Base-by-base conservation (phyloP, 2,888 invertebrate species). In the Morpho helenor region DNA sequence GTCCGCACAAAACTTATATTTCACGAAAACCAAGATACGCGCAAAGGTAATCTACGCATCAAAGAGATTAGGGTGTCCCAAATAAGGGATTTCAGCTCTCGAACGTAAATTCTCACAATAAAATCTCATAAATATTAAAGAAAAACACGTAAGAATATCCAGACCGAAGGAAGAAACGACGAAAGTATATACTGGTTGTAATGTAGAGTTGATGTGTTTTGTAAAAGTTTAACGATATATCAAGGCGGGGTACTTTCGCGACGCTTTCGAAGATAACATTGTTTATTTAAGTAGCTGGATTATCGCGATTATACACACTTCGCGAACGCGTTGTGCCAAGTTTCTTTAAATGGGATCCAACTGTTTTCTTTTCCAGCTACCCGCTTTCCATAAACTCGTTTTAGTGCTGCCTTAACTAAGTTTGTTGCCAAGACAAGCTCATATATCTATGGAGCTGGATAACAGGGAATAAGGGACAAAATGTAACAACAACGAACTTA, bases 141-240 rank as follows among this genome's bases (percentile, higher is more conserved):
- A 40, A 50, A 46, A 55, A 51, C 23, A 50, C n/a, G 50, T 39
- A 2, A 40, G 22, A 40, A 49, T 45, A 44, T 42, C 31, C 44
- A 40, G 48, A 56, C 49, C 41, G 7, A 42, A 47, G 54, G 55
- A 57, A 45, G 54, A 45, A 57, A 16, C 16, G 16, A 16, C 16
- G 16, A 16, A 51, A 22, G 46, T 46, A 16, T 39, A 52, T 8
- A 23, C 2, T 40, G 10, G 64, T 62, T 67, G 70, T 68, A 65
- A 73, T 73, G 70, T 64, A 60, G 64, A 60, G 61, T 65, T 73
- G 74, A 74, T 78, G 73, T 74, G 72, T 76, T 74, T 73, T 69
- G 68, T 63, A 62, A 71, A 80, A 77, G 70, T 79, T 79, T 72
- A 63, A 54, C 54, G 47, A 61, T 62, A 62, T 62, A 57, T 62